Base-by-base conservation (phyloP, 2,888 invertebrate species). In the Caenorhabditis sulstoni region DNA sequence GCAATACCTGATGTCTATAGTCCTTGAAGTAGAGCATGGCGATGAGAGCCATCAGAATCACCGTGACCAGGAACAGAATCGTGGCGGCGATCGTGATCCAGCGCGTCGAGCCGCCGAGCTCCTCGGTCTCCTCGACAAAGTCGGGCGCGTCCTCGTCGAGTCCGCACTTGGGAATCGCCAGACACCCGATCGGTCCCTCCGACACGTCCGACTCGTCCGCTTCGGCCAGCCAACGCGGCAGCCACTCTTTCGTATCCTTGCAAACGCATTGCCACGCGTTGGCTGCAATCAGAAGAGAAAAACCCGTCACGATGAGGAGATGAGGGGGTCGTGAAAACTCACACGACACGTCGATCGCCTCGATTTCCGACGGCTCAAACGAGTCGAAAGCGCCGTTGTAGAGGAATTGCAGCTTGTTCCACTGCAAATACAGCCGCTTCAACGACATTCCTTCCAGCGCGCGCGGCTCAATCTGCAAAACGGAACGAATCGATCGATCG, bases 41-140 rank as follows among this genome's bases (percentile, higher is more conserved):
- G 59, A 90, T 88, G 23, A 79, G 80, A 37, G 81, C 39, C 47
- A 89, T 81, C 22, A 90, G 86, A 16, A 87, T 16, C 12, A 88
- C 57, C 2, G 87, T 87, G 41, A 87, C 65, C 11, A 87, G 65
- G 5, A 88, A 87, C 47, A 90, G 80, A 29, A 88, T 61, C 12
- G 84, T 74, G 8, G 88, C 90, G n/a, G 87, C 80, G n/a, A 85
- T 77, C 11, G 87, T 88, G 45, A 89, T 85, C 89, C 89, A 89
- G 41, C 82, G 58, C n/a, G 61, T n/a, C n/a, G n/a, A n/a, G n/a
- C n/a, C n/a, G n/a, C n/a, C 62, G 0, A 39, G 52, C 52, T 75
- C 71, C 35, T 75, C 70, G 35, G 67, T 70, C 14, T 68, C 77
- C 8, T 52, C 39, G 22, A 29, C 29, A 29, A 64, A 50, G 16